These are phyloP conservation scores for Catalaphyllia jardinei DNA, from an alignment of 64 coral and sea anemone genomes.

Conservation along the genomic window DNA sequence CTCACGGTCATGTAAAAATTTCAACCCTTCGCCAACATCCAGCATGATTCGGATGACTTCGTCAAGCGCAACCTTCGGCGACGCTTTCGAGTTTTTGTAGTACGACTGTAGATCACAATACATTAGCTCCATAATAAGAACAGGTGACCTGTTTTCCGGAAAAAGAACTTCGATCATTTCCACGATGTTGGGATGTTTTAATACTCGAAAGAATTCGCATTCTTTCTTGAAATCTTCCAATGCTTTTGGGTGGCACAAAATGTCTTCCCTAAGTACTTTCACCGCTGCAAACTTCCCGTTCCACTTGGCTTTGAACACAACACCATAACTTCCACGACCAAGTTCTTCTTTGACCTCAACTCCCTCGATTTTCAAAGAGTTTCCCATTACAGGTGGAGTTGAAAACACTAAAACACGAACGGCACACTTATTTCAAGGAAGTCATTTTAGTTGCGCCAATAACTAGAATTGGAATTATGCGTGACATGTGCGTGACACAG, in stretches of 20 bases:
- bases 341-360: conserved; percentile 14
- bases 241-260: not conserved
- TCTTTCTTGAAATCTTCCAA: conserved; percentile 16
- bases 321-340: conserved; percentile 4
- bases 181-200: conserved; percentile 33
- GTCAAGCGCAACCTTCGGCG: conserved; percentile 21
- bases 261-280: not conserved
- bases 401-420: not conserved
- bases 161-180: conserved; percentile 7
- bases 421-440: not conserved
- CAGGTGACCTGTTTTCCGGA: not conserved
- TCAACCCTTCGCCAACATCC: conserved; percentile 26
- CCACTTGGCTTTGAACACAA: conserved; percentile 32
- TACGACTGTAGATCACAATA: not conserved
- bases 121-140: conserved; percentile 27
- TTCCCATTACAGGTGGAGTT: not conserved
- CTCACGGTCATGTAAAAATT: conserved; percentile 18
- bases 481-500: not conserved
- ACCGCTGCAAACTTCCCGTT: conserved; percentile 1
- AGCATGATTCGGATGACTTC: conserved; percentile 26
- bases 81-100: conserved; percentile 21
- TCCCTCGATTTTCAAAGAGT: conserved; percentile 22
- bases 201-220: conserved; percentile 3
- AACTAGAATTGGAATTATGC: not conserved
- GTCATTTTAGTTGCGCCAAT: not conserved